Evolutionary conservation across 2,797 vertebrate species (phyloP).

Genomic region (Diglossa cyanea): DNA sequence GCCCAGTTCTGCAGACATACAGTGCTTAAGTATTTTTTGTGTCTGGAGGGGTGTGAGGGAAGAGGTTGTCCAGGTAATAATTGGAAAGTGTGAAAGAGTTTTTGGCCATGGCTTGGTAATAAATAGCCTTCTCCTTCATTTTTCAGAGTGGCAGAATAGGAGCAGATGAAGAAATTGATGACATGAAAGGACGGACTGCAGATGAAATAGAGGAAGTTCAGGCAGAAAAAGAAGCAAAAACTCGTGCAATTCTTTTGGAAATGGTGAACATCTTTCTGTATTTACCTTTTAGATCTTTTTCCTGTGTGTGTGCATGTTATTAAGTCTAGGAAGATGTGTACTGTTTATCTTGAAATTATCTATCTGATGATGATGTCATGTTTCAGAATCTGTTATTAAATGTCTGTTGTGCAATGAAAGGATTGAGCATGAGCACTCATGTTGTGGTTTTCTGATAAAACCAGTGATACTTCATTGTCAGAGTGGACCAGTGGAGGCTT

Average conservation of each 20-base stretch:
- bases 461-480: fast-evolving
- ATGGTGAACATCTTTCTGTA: constrained; percentile 81
- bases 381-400: neutral
- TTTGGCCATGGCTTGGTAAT: neutral
- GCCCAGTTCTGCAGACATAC: neutral
- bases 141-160: constrained; percentile 94
- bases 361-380: neutral
- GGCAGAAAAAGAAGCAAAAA: constrained; percentile 94
- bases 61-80: neutral
- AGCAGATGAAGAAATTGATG: constrained; percentile 93
- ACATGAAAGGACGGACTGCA: constrained; percentile 82
- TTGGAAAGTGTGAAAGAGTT: neutral
- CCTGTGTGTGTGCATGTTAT: neutral
- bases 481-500: neutral
- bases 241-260: constrained; percentile 92
- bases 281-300: neutral
- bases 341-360: neutral
- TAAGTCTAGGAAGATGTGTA: neutral
- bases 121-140: neutral
- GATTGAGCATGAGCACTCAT: neutral
- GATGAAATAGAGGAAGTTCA: constrained; percentile 90
- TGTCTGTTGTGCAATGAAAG: neutral
- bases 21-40: neutral
- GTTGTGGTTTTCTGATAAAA: neutral
- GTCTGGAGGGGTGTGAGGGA: neutral